phyloP scores from a whole-genome alignment of 2,888 invertebrate species.

The Hemistola chrysoprasaria region DNA sequence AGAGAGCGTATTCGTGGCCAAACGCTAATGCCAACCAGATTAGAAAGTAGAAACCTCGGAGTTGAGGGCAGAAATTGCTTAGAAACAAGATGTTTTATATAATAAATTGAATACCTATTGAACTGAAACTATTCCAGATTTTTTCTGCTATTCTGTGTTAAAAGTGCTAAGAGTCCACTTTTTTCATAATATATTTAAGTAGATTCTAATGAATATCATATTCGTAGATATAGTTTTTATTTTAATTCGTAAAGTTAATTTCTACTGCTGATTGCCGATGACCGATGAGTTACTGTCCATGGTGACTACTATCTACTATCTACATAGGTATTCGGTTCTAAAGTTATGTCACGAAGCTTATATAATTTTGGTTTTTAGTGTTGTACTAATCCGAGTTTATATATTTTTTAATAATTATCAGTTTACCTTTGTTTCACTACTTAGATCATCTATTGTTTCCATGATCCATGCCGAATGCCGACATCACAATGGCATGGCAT shows the following conservation, averaged over 20 bases:
- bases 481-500: constrained; percentile 30
- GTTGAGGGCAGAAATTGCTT: constrained; percentile 47
- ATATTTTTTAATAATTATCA: too few relatives aligned
- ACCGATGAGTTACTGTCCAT: constrained; percentile 30
- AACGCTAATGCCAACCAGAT: constrained; percentile 61
- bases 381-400: too few relatives aligned
- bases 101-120: constrained; percentile 13
- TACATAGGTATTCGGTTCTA: too few relatives aligned
- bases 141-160: too few relatives aligned
- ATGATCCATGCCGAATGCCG: too few relatives aligned
- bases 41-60: constrained; percentile 70
- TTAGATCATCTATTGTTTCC: constrained; percentile 46
- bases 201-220: neutral
- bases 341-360: too few relatives aligned
- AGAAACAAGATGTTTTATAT: constrained; percentile 37
- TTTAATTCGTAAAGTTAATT: constrained; percentile 37
- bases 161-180: too few relatives aligned
- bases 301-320: too few relatives aligned
- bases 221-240: constrained; percentile 31
- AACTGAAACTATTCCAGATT: too few relatives aligned
- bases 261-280: constrained; percentile 19
- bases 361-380: too few relatives aligned
- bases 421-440: constrained; percentile 33
- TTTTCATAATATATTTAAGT: too few relatives aligned
- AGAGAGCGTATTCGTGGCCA: constrained; percentile 64